These are phyloP conservation scores for Rhagium mordax DNA, from an alignment of 2,888 invertebrate genomes.

Conservation along the genomic window DNA sequence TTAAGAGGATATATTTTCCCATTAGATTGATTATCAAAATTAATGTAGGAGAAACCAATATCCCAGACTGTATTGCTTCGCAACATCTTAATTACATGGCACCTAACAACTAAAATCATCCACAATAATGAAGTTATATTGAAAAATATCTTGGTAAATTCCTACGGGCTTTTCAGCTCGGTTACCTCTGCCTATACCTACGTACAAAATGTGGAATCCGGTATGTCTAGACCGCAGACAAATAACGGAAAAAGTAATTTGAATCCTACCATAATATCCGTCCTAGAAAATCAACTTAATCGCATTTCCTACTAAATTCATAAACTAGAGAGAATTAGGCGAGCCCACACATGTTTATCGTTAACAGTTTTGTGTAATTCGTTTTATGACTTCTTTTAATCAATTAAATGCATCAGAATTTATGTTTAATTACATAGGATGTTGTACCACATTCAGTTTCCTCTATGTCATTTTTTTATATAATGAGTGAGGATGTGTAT, in stretches of 20 bases:
- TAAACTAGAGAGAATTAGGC: constrained; percentile 36
- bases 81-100: not conserved
- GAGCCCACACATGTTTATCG: constrained; percentile 38
- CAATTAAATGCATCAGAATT: constrained; percentile 39
- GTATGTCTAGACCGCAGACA: constrained; percentile 41
- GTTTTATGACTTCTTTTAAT: constrained; percentile 46
- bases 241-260: constrained; percentile 44
- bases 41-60: too few relatives aligned
- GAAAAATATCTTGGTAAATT: not conserved
- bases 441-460: constrained; percentile 23
- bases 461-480: constrained; percentile 15
- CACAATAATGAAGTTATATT: not conserved
- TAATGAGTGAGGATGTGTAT: constrained; percentile 1
- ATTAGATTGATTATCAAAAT: too few relatives aligned
- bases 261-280: constrained; percentile 40
- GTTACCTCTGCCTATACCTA: constrained; percentile 1
- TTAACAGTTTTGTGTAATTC: constrained; percentile 46
- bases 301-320: constrained; percentile 46
- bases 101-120: not conserved
- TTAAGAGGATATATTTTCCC: too few relatives aligned
- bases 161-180: constrained; percentile 10
- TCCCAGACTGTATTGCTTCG: not conserved
- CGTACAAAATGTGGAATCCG: constrained; percentile 1
- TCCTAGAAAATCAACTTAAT: constrained; percentile 39
- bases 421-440: constrained; percentile 32